Evolutionary conservation across 2,888 invertebrate genomes (phyloP), one percentile per base, ranked within the genome.

Genomic region (Cheilosia scutellata): DNA sequence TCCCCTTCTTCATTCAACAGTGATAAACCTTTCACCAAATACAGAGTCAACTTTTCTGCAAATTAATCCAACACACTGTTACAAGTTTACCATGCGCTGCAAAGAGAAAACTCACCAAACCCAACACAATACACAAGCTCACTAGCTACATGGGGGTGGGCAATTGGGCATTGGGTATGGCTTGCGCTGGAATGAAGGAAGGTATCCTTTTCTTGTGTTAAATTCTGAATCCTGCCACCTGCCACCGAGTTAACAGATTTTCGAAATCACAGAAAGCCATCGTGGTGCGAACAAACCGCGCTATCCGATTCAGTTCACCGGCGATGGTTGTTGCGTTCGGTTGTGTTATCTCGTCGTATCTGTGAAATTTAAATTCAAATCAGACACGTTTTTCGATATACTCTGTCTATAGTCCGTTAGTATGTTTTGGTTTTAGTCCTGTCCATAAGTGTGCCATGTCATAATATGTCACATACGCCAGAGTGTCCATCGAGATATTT

Each of bases 241-340:
- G 31, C 6, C 6, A 13, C 16, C 2, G 47, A 70, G 33, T 16
- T 82, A 86, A 86, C 82, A 82, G 86, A 86, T 86, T 86, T 86
- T 86, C 86, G 86, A 86, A 86, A 86, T 86, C 86, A 86, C 86
- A 49, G 76, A 76, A 71, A 55, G 76, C 57, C 76, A 63, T 68
- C 55, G 55, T 62, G 71, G 66, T 75, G 80, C 40, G 49, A 76
- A 86, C 71, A 55, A 72, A 55, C 63, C 71, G 51, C 60, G 62
- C 76, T 68, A 65, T 42, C 44, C 71, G 82, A 76, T 77, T 86
- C 76, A 86, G 86, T 86, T 86, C 76, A 77, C 76, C 86, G 82
- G 55, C 68, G 82, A 82, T 77, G 76, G 76, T 62, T 86, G 86
- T 86, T 86, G 86, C 86, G 82, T 82, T 86, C 82, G 86, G 86